Evolutionary conservation across 2,888 invertebrate species (phyloP).

Genomic region (Monochamus alternatus): DNA sequence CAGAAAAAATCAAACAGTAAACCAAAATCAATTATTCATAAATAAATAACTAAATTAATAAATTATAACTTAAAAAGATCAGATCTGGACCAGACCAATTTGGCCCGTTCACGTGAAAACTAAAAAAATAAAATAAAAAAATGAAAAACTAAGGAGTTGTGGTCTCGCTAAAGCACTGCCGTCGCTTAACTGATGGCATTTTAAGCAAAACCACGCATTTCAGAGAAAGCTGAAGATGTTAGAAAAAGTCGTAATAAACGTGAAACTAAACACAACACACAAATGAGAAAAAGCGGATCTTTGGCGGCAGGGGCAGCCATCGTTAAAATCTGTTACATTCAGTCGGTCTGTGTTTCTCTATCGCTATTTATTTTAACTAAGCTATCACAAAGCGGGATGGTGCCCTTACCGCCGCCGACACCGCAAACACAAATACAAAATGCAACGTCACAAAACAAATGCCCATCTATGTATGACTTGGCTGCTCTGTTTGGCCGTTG

Average conservation of each 20-base stretch:
- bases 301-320: constrained; percentile 57
- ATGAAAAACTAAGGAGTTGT: constrained; percentile 59
- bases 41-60: constrained; percentile 59
- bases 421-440: constrained; percentile 61
- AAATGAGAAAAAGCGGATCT: constrained; percentile 60
- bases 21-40: constrained; percentile 58
- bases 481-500: constrained; percentile 56
- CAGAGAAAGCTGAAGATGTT: constrained; percentile 64
- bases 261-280: constrained; percentile 69
- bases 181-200: constrained; percentile 65
- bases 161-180: constrained; percentile 68
- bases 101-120: constrained; percentile 44
- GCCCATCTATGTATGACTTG: constrained; percentile 40
- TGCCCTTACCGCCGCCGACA: constrained; percentile 57
- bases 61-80: constrained; percentile 57
- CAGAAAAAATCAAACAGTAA: constrained; percentile 59
- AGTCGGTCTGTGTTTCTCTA: constrained; percentile 50
- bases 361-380: constrained; percentile 55
- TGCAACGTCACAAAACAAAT: constrained; percentile 61
- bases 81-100: constrained; percentile 43
- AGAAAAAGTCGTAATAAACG: constrained; percentile 55
- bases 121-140: constrained; percentile 52
- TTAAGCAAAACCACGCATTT: constrained; percentile 68
- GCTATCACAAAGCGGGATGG: constrained; percentile 61
- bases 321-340: constrained; percentile 54